These are phyloP conservation scores for Hesperia comma DNA, from an alignment of 2,888 invertebrate species.

Conservation along the genomic window DNA sequence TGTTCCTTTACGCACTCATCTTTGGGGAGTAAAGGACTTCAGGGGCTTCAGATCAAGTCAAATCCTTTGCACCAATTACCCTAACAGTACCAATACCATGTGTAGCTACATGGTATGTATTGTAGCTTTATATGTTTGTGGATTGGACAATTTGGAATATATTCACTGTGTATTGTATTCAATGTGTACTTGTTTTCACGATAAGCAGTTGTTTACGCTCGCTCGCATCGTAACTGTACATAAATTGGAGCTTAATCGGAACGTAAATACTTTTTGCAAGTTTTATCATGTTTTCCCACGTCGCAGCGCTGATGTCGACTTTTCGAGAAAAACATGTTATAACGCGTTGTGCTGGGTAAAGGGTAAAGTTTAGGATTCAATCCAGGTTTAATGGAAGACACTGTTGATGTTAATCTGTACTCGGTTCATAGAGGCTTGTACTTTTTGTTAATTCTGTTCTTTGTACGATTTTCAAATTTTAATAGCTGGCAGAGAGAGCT, in stretches of 20 bases:
- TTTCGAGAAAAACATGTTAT: slow-evolving; percentile 29
- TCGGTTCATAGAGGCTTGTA: background rate
- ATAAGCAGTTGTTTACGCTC: slow-evolving; percentile 21
- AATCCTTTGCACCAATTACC: no score
- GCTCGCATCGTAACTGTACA: slow-evolving; percentile 12
- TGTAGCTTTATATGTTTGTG: no score
- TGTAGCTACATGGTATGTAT: no score
- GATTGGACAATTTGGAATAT: background rate
- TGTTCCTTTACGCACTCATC: no score
- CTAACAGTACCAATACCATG: no score
- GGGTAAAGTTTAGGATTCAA: slow-evolving; percentile 1
- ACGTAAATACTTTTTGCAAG: slow-evolving; percentile 20
- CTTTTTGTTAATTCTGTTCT: background rate
- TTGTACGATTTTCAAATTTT: no score
- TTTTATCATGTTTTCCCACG: slow-evolving; percentile 27
- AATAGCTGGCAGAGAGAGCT: no score
- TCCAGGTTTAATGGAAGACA: background rate
- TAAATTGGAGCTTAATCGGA: slow-evolving; percentile 28
- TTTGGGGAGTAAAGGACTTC: no score
- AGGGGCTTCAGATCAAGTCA: no score
- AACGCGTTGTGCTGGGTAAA: background rate
- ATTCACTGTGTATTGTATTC: background rate
- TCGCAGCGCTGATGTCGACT: slow-evolving; percentile 29
- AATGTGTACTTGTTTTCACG: slow-evolving; percentile 14
- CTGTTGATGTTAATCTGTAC: background rate